Base-by-base conservation (phyloP, 92 coral and sea anemone species). In the Isaurus tuberculatus region DNA sequence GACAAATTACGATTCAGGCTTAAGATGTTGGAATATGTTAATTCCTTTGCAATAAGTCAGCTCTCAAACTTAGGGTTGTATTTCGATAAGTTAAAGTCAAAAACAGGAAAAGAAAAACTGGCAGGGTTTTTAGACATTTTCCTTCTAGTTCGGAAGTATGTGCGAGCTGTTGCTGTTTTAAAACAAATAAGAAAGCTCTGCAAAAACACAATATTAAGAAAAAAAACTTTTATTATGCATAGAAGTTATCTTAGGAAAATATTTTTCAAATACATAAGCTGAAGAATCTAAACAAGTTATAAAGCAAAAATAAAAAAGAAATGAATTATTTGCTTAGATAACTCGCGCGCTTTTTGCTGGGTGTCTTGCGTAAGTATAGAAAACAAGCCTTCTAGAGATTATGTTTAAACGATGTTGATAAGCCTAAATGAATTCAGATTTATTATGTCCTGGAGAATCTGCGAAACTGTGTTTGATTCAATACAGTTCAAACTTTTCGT, bases 1-100 rank as follows among this genome's bases (percentile, higher is more conserved):
- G 82, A 2, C 82, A 77, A 20, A 23, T 77, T 27, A 77, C 8
- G 23, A 58, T 77, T 14, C 51, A 77, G 16, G 70, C 70, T 34
- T 77, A 36, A 58, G 6, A 55, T 55, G 63, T 19, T 53, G 27
- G 22, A 55, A 20, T 55, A 55, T 55, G 28, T n/a, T 55, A 55
- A 55, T 55, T 55, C 22, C 4, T 19, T 2, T n/a, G 63, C 22
- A 6, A 8, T 19, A 5, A 19, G 23, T n/a, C 23, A 22, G 9
- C 25, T 55, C 63, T 22, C 25, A 55, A 55, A 22, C 26, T 0
- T 8, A 55, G 23, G 63, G 6, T 7, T n/a, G 7, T 0, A 55
- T 22, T 17, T 55, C 7, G 63, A 8, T 55, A 55, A 55, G 28
- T 55, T 55, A 2, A 55, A 19, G 9, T 55, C 26, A 4, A 55